phyloP scores from a whole-genome alignment of 2,113 vertebrate genomes.

The Toxotes jaculatrix region DNA sequence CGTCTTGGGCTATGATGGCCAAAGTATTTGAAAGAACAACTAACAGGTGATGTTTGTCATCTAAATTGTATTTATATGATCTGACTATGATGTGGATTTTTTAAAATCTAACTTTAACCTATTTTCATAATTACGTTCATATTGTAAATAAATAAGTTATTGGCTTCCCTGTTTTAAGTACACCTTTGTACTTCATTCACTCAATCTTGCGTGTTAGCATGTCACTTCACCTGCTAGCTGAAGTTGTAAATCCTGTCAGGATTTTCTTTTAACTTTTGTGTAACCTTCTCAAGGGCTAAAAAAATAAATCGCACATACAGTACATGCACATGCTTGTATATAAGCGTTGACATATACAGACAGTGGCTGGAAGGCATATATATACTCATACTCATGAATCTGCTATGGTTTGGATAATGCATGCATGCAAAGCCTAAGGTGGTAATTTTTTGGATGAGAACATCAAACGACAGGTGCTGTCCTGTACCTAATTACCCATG shows the following conservation, averaged over 20 bases:
- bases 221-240: too few relatives aligned
- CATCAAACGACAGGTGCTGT: slow-evolving; percentile 31
- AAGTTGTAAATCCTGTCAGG: too few relatives aligned
- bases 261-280: too few relatives aligned
- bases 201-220: too few relatives aligned
- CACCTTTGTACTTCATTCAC: too few relatives aligned
- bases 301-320: too few relatives aligned
- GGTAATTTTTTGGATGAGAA: slow-evolving; percentile 12
- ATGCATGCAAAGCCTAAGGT: slow-evolving; percentile 5
- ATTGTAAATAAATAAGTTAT: not conserved
- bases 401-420: not conserved
- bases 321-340: slow-evolving; percentile 19
- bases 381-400: not conserved
- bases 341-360: slow-evolving; percentile 2
- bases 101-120: not conserved
- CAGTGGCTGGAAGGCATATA: slow-evolving; percentile 23
- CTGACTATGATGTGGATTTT: not conserved
- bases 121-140: not conserved
- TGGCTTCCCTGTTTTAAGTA: not conserved
- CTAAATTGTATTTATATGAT: too few relatives aligned
- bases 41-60: too few relatives aligned
- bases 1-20: too few relatives aligned
- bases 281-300: too few relatives aligned
- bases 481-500: slow-evolving; percentile 38
- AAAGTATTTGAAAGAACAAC: too few relatives aligned